Evolutionary conservation across 2,888 invertebrate genomes (phyloP).

Genomic region (Platycnemis pennipes): DNA sequence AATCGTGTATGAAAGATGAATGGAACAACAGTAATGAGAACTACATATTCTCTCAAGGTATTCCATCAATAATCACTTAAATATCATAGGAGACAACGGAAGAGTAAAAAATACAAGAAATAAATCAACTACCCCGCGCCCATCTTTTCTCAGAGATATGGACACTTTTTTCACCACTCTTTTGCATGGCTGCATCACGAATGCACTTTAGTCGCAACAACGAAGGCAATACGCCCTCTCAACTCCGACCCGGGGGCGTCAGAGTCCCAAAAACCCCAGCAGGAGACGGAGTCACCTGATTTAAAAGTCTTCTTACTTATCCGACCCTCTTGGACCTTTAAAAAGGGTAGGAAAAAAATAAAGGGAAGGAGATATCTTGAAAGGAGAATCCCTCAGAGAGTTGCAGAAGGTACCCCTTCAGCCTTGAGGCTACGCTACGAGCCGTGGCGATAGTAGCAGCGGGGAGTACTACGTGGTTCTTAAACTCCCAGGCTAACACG

Average conservation of each 20-base stretch:
- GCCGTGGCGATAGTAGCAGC: neutral
- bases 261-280: neutral
- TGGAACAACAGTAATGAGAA: too few relatives aligned
- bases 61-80: too few relatives aligned
- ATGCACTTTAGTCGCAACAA: neutral
- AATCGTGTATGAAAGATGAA: too few relatives aligned
- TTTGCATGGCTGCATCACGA: neutral
- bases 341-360: neutral
- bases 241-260: neutral
- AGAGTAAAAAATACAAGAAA: too few relatives aligned
- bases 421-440: neutral
- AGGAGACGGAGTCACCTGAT: neutral
- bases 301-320: conserved; percentile 17
- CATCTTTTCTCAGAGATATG: too few relatives aligned
- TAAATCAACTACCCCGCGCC: too few relatives aligned
- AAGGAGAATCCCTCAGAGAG: neutral
- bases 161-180: too few relatives aligned
- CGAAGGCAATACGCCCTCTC: neutral
- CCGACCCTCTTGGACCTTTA: conserved; percentile 13
- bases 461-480: conserved; percentile 35
- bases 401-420: neutral
- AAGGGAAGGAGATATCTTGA: neutral
- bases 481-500: conserved; percentile 19
- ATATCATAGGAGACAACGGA: too few relatives aligned
- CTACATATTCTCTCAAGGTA: too few relatives aligned